phyloP scores from a whole-genome alignment of 2,888 invertebrate genomes.

The Drosophila helvetica region DNA sequence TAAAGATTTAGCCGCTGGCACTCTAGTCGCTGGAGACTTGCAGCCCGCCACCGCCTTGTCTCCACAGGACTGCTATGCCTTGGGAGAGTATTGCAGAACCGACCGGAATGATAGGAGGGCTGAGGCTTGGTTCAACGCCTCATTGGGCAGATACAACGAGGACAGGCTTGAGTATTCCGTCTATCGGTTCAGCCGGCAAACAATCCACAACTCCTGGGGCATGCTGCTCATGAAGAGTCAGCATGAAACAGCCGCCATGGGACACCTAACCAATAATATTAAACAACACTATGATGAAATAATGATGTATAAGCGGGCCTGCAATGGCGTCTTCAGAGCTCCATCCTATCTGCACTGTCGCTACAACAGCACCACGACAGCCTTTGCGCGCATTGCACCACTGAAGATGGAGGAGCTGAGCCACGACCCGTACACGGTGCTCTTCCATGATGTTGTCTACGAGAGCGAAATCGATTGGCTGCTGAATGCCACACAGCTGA shows the following conservation, averaged over 20 bases:
- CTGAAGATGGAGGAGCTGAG: conserved; percentile 51
- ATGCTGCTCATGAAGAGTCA: conserved; percentile 1
- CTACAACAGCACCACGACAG: conserved; percentile 39
- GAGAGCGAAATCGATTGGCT: conserved; percentile 45
- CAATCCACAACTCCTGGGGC: conserved; percentile 10
- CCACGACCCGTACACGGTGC: conserved; percentile 40
- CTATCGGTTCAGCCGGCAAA: conserved; percentile 1
- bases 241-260: not conserved
- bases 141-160: conserved; percentile 11
- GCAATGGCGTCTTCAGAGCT: not conserved
- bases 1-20: conserved; percentile 35
- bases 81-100: conserved; percentile 35
- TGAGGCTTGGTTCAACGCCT: conserved; percentile 39
- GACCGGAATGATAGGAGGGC: conserved; percentile 10
- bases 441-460: conserved; percentile 48
- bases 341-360: conserved; percentile 41
- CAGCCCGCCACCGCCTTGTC: conserved; percentile 25
- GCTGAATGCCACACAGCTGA: not conserved
- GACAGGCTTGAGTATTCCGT: not conserved
- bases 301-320: not conserved
- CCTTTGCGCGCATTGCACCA: conserved; percentile 48
- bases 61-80: conserved; percentile 34
- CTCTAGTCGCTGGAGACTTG: conserved; percentile 6
- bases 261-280: not conserved
- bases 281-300: not conserved